Evolutionary conservation across 1,140 invertebrate species (phyloP), one percentile per base, ranked within the genome.

Genomic region (Galleria mellonella): DNA sequence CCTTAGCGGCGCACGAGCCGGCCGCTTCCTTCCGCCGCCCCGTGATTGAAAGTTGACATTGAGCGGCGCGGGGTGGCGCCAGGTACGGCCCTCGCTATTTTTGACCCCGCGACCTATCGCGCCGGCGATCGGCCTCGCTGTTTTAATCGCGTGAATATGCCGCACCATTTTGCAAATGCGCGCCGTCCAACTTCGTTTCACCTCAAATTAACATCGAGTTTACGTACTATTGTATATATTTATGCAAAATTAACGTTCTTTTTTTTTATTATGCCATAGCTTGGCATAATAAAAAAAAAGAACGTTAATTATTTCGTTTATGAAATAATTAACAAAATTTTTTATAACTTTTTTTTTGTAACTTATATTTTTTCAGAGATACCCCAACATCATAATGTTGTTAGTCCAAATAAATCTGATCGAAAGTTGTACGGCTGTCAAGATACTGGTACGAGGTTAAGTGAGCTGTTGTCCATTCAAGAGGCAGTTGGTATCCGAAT

Each of bases 21-120:
- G 58, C 57, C 62, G 57, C 58, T 72, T 73, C 69, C 75, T 76
- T 69, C 70, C 72, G 68, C 68, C 68, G 57, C 57, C 55, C 38
- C 63, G 55, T 78, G 81, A 78, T 81, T 81, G 66, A 76, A 82
- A 71, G 73, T 79, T 78, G 77, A 82, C 75, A 82, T 83, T 79
- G 75, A 78, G 65, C 66, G 52, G 53, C 38, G 64, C 56, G 51
- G 74, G 71, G 72, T 69, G 73, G 77, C 66, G 64, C 77, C 76
- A 79, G 77, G 81, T 64, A 82, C 78, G 71, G 69, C 63, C 57
- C 72, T 67, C 64, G 59, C 74, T 81, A 76, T 79, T 81, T 81
- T 69, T 79, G 77, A 82, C 77, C 72, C 76, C 66, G 66, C 68
- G 59, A 64, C 68, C 68, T 78, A 82, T 82, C 75, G 70, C 72